Evolutionary conservation across 2,888 invertebrate genomes (phyloP).

Genomic region (Lasioglossum zephyrum): DNA sequence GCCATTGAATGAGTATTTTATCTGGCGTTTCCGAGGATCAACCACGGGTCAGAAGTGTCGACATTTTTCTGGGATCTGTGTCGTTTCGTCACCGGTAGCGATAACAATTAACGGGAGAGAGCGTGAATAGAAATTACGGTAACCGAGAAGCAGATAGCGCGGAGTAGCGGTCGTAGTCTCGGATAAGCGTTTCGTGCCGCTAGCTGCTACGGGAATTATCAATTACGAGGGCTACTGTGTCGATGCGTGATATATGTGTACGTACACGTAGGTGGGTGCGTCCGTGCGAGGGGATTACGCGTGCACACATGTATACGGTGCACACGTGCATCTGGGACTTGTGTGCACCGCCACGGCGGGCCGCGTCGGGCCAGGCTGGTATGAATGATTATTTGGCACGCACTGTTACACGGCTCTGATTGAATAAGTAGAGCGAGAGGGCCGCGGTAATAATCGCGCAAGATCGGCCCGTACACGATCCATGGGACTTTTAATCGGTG

Average conservation of each 20-base stretch:
- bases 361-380: background rate
- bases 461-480: conserved; percentile 5
- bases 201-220: conserved; percentile 66
- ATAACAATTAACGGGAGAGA: conserved; percentile 57
- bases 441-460: conserved; percentile 37
- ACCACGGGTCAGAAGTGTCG: conserved; percentile 8
- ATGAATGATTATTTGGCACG: conserved; percentile 58
- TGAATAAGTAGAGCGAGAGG: conserved; percentile 53
- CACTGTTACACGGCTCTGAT: conserved; percentile 55
- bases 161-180: conserved; percentile 36
- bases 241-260: conserved; percentile 54
- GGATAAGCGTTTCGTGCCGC: conserved; percentile 60
- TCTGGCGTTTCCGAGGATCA: no score
- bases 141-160: conserved; percentile 52
- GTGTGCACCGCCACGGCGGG: background rate
- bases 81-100: background rate
- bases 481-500: conserved; percentile 19
- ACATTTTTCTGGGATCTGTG: background rate
- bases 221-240: conserved; percentile 59
- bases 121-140: conserved; percentile 55
- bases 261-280: conserved; percentile 19
- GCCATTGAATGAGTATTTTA: no score
- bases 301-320: conserved; percentile 18
- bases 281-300: conserved; percentile 36
- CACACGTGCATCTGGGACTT: conserved; percentile 1